Evolutionary conservation across 2,113 vertebrate genomes (phyloP).

Genomic region (Nesogale talazaci): DNA sequence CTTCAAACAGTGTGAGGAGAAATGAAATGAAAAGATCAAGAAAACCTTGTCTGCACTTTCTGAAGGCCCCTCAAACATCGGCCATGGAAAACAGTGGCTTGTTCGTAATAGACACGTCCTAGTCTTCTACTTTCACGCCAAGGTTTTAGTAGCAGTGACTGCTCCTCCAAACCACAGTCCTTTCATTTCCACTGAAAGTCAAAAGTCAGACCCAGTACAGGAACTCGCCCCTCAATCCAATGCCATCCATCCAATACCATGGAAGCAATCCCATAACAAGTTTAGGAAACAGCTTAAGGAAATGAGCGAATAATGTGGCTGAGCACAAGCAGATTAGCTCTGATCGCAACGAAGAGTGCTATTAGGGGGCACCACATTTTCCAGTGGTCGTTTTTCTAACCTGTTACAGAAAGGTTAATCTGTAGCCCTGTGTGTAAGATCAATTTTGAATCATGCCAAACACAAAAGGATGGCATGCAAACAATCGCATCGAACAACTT

Average conservation of each 20-base stretch:
- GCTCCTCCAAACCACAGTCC: conserved; percentile 61
- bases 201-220: conserved; percentile 69
- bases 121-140: background rate
- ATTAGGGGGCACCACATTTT: conserved; percentile 71
- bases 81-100: background rate
- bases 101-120: background rate
- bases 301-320: conserved; percentile 82
- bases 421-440: conserved; percentile 73
- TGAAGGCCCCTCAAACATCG: background rate
- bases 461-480: conserved; percentile 48
- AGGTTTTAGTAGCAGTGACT: conserved; percentile 39
- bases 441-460: conserved; percentile 67
- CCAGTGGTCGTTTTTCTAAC: conserved; percentile 70
- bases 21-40: too few species aligned
- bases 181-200: conserved; percentile 37
- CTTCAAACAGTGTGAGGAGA: too few species aligned
- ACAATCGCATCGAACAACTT: conserved; percentile 28
- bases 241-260: conserved; percentile 47
- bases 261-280: conserved; percentile 73
- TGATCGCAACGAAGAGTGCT: conserved; percentile 69
- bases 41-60: too few species aligned
- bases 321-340: conserved; percentile 77
- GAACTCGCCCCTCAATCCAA: conserved; percentile 68
- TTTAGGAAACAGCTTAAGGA: conserved; percentile 83
- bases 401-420: conserved; percentile 74